Base-by-base conservation (phyloP, 1,140 invertebrate species). In the Heliconius nattereri region DNA sequence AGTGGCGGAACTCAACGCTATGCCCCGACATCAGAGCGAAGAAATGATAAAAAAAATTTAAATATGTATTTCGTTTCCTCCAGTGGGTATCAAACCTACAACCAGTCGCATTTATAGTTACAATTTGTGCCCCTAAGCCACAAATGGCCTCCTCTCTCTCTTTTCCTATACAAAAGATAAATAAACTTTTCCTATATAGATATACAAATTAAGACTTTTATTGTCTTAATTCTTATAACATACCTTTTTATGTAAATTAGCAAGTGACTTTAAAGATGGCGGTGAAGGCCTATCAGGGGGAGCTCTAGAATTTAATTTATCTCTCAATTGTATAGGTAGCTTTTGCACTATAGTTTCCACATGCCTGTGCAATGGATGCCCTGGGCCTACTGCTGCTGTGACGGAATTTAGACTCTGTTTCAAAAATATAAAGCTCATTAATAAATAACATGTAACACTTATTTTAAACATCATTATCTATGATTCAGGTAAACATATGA, bases 271-370 rank as follows among this genome's bases (percentile, higher is more conserved):
- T 84, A 98, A 96, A 3, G 96, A 97, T 2, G 98, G 97, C 7
- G 96, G 94, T 86, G 97, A 95, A 1, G 96, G 96, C 29, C 96
- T 96, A 76, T 97, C 96, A 37, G 96, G 96, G 3, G 95, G 94
- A 57, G 96, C 95, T 7, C 96, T 94, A 16, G 96, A 95, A 85
- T 95, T 96, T 87, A 97, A 96, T 57, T 96, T 95, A 85, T 98
- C 97, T 20, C 96, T 95, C 78, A 98, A 90, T 91, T 97, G 97
- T 26, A 96, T 94, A 2, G 97, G 97, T 80, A 99, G 96, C 94
- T 99, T 99, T 85, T 97, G 96, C 74, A 99, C 95, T 87, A 99
- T 99, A 0, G 97, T 98, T 86, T 99, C 98, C 66, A 98, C 95
- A 87, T 97, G 96, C 11, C 94, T 92, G 80, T 97, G 95, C 60